These are phyloP conservation scores for Martes flavigula DNA, from an alignment of 2,797 vertebrate species.

Conservation along the genomic window DNA sequence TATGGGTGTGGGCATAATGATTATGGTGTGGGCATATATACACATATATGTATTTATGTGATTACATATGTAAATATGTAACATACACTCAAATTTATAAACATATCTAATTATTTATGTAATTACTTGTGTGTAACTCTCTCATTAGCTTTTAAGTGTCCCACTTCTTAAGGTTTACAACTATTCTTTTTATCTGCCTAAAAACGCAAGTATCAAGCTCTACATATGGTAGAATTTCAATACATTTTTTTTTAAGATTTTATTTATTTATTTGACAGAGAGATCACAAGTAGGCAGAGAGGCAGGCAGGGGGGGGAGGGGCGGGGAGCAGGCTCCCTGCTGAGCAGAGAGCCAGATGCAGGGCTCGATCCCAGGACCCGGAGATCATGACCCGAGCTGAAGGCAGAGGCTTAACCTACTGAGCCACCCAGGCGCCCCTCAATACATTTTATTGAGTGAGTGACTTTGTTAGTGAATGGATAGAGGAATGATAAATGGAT, in stretches of 20 bases:
- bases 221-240: background rate
- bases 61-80: background rate
- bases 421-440: background rate
- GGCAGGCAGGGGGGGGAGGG: too few relatives aligned
- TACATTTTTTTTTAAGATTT: background rate
- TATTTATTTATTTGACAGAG: too few relatives aligned
- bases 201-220: background rate
- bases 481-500: background rate
- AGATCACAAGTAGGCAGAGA: too few relatives aligned
- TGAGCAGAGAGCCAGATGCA: too few relatives aligned
- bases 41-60: background rate
- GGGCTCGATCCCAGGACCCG: too few relatives aligned
- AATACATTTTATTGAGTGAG: background rate
- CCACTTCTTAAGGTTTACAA: background rate
- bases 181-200: background rate
- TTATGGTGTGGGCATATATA: background rate
- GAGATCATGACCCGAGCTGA: too few relatives aligned
- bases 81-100: background rate
- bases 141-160: background rate
- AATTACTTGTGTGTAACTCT: background rate
- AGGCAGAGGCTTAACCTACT: too few relatives aligned
- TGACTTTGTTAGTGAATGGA: background rate
- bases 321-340: too few relatives aligned
- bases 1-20: background rate
- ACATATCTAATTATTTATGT: background rate